Evolutionary conservation across 2,888 invertebrate species (phyloP).

Genomic region (Exocentrus adspersus): DNA sequence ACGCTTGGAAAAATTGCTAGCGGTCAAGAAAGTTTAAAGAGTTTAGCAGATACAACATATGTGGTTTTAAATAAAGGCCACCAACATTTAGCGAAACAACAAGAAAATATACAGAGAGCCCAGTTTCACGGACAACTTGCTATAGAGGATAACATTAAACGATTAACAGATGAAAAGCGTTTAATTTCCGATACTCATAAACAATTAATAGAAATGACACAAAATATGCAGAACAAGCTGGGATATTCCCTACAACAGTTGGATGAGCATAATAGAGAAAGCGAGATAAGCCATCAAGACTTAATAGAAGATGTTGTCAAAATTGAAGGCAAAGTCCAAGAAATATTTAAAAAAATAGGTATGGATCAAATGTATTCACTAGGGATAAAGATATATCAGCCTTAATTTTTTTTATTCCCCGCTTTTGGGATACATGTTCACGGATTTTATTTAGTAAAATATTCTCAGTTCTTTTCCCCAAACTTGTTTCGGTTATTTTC

Average conservation of each 20-base stretch:
- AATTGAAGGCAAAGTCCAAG: conserved; percentile 67
- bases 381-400: too few relatives aligned
- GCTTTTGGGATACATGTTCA: too few relatives aligned
- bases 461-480: too few relatives aligned
- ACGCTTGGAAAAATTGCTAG: conserved; percentile 55
- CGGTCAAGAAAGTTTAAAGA: conserved; percentile 55
- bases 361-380: too few relatives aligned
- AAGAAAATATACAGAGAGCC: conserved; percentile 65
- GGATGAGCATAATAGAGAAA: conserved; percentile 64
- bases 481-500: too few relatives aligned
- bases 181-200: conserved; percentile 69
- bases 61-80: conserved; percentile 50
- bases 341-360: conserved; percentile 69
- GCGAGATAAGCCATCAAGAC: conserved; percentile 66
- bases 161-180: conserved; percentile 69
- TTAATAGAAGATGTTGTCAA: conserved; percentile 66
- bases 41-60: conserved; percentile 55
- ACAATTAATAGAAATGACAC: conserved; percentile 67
- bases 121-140: conserved; percentile 65
- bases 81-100: conserved; percentile 60
- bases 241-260: conserved; percentile 66
- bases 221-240: conserved; percentile 67
- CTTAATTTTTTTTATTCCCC: too few relatives aligned
- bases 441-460: too few relatives aligned
- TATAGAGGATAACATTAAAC: conserved; percentile 67